Evolutionary conservation across 2,113 vertebrate genomes (phyloP), one percentile per base, ranked within the genome.

Genomic region (Erinaceus europaeus): DNA sequence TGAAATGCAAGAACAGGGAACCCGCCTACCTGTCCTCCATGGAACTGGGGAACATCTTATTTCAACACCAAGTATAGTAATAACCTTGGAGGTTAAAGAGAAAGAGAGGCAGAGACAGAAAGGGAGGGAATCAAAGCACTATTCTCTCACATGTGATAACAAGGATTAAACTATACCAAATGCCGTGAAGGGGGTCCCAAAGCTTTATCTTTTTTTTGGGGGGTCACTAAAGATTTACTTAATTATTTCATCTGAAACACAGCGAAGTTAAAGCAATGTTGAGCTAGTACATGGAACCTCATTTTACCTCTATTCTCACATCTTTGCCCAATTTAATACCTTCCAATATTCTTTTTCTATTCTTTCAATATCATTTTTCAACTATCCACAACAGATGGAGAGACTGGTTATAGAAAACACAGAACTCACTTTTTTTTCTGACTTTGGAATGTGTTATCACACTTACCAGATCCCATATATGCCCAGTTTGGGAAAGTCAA

Each of bases 401-500:
- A 53, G 29, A 55, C 3, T 73, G 77, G n/a, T n/a, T 75, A 15
- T 13, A 80, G 73, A 69, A 86, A 75, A 76, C 29, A 46, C 5
- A 48, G 7, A 79, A 88, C 34, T 91, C 65, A 6, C 38, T 77
- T 64, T 32, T 62, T 82, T 68, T 85, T 18, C 72, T 76, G 46
- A 36, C 55, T 86, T 93, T 71, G 20, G 15, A 9, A 48, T 81
- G 17, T 79, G 52, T 84, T 88, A 88, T 93, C 68, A 88, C 73
- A 86, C 81, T 86, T 86, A 84, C 29, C 34, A 83, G 90, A 89
- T 68, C 18, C 78, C 64, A 48, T 65, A 50, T 23, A 83, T 57
- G 42, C 5, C 55, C 80, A 68, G 21, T 86, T 92, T 83, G 52
- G 34, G 73, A 90, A 92, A 86, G 73, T 88, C 46, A 90, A 13